These are phyloP conservation scores for Scelioninae gen. 1 DNA, from an alignment of 2,888 invertebrate genomes.

Conservation along the genomic window DNA sequence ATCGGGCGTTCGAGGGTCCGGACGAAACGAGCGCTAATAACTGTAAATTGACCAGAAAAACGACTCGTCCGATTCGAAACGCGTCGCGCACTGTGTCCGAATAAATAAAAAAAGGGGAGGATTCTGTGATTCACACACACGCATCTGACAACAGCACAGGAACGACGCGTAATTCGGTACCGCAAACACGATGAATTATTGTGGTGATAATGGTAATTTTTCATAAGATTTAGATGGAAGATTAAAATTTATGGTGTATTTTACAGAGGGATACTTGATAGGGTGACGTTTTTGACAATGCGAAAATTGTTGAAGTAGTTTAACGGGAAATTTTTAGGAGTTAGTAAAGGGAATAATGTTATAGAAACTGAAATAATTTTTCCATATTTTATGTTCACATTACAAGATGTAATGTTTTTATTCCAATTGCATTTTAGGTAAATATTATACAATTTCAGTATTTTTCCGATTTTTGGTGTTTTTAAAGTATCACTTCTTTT, in stretches of 20 bases:
- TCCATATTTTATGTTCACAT: too few relatives aligned
- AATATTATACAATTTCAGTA: background rate
- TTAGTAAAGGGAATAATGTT: too few relatives aligned
- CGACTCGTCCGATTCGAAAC: conserved; percentile 68
- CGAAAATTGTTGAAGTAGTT: too few relatives aligned
- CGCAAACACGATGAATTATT: conserved; percentile 29
- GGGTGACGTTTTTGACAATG: too few relatives aligned
- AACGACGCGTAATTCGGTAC: conserved; percentile 48
- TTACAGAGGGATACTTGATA: background rate
- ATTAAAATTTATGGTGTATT: background rate
- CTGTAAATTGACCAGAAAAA: conserved; percentile 80
- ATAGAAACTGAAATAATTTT: too few relatives aligned
- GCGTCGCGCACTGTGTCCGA: conserved; percentile 43
- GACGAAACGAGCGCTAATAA: conserved; percentile 75
- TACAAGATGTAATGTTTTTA: too few relatives aligned
- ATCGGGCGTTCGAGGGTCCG: conserved; percentile 47
- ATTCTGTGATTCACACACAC: conserved; percentile 49
- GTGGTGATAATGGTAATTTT: conserved; percentile 29
- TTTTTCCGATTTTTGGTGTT: background rate
- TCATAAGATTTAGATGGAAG: background rate
- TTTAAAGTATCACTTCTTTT: background rate
- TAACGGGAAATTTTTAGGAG: too few relatives aligned
- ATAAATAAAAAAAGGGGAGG: conserved; percentile 52
- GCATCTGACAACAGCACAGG: conserved; percentile 44
- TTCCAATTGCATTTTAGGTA: too few relatives aligned